These are phyloP conservation scores for Aplodontia rufa DNA, from an alignment of 2,113 vertebrate genomes.

Conservation along the genomic window DNA sequence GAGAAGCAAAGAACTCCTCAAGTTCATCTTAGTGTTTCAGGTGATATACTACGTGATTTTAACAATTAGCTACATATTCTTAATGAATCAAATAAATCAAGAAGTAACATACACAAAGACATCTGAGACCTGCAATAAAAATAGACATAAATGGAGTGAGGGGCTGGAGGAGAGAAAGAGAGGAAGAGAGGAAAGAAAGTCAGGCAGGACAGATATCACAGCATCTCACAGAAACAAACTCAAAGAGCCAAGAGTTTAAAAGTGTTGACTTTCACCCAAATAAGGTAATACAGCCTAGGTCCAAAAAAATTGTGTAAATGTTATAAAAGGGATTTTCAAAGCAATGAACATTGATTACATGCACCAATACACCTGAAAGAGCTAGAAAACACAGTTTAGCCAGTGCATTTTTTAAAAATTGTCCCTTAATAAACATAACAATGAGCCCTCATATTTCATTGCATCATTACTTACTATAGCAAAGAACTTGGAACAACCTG, in stretches of 20 bases:
- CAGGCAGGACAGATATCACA: not conserved
- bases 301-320: not conserved
- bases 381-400: not conserved
- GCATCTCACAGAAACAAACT: not conserved
- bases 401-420: conserved; percentile 2
- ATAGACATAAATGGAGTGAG: not conserved
- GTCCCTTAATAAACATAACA: not conserved
- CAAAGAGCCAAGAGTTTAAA: not conserved
- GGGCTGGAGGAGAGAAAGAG: not conserved
- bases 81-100: not conserved
- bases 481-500: not conserved
- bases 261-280: not conserved
- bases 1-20: conserved; percentile 2
- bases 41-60: not conserved
- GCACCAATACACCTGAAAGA: conserved; percentile 36
- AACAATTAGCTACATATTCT: not conserved
- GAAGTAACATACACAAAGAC: not conserved
- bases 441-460: not conserved
- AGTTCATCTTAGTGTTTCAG: not conserved
- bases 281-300: not conserved
- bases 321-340: not conserved
- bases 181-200: not conserved
- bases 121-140: not conserved
- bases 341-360: conserved; percentile 34
- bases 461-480: not conserved